phyloP scores from a whole-genome alignment of 2,888 invertebrate species.

The Platynereis dumerilii region DNA sequence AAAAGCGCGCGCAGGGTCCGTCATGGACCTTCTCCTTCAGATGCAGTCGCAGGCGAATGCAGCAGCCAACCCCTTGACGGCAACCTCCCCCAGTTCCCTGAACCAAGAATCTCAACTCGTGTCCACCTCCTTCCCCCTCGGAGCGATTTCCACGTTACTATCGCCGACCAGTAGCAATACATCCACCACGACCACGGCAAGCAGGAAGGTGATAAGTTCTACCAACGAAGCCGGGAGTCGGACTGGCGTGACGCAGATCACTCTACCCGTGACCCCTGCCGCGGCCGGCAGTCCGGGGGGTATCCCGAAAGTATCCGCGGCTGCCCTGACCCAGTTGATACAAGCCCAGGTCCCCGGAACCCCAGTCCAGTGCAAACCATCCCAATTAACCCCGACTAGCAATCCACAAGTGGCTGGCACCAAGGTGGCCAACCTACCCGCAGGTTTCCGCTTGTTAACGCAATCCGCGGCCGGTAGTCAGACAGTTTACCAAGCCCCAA shows the following conservation, averaged over 20 bases:
- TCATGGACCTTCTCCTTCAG: slow-evolving; percentile 32
- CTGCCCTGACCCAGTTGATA: slow-evolving; percentile 22
- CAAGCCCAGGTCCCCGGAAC: slow-evolving; percentile 21
- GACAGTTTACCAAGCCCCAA: slow-evolving; percentile 8
- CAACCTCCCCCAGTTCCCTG: neutral
- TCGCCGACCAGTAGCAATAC: neutral
- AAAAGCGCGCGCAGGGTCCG: slow-evolving; percentile 19
- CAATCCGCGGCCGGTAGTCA: neutral
- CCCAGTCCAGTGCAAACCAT: slow-evolving; percentile 18
- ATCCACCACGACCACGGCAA: neutral
- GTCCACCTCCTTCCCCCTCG: neutral
- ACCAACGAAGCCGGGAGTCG: neutral
- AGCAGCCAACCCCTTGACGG: slow-evolving; percentile 10
- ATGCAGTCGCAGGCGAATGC: slow-evolving; percentile 36
- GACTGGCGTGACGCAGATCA: neutral
- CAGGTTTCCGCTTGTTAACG: slow-evolving; percentile 12
- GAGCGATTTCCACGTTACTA: neutral
- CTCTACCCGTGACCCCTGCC: neutral
- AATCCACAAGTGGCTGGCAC: slow-evolving; percentile 9
- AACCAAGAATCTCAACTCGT: too few relatives aligned
- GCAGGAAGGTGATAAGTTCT: neutral
- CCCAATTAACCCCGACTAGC: slow-evolving; percentile 12
- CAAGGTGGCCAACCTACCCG: slow-evolving; percentile 9
- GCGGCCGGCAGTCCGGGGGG: neutral
- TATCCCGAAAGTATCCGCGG: slow-evolving; percentile 12